Percentiles rank a stretch among this genome's conserved stretches.
These are phyloP conservation scores for Heliconius sara DNA, from an alignment of 2,888 invertebrate species.

Conservation along the genomic window DNA sequence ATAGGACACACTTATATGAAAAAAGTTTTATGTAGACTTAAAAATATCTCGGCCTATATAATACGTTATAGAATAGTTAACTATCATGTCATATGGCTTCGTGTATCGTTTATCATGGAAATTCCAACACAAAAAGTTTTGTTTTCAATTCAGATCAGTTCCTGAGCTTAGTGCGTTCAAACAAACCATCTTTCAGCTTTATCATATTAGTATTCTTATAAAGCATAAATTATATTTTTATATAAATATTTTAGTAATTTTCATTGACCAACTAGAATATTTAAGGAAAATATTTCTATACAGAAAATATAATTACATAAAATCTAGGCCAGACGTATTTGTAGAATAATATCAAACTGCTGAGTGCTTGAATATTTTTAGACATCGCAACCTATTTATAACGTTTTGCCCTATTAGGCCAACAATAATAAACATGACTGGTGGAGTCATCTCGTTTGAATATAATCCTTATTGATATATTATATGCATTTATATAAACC, in stretches of 20 bases:
- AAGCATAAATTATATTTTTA: too few relatives aligned
- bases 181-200: too few relatives aligned
- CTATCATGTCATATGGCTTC: background rate
- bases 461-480: background rate
- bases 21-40: conserved; percentile 15
- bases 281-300: background rate
- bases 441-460: background rate
- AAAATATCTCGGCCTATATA: background rate
- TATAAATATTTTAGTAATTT: too few relatives aligned
- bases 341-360: conserved; percentile 9
- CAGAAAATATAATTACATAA: background rate
- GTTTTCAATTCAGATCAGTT: too few relatives aligned
- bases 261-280: background rate
- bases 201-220: too few relatives aligned
- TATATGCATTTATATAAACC: background rate
- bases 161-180: too few relatives aligned
- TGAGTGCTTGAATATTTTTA: conserved; percentile 8
- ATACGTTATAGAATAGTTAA: background rate
- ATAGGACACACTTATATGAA: conserved; percentile 15
- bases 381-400: conserved; percentile 5
- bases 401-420: conserved; percentile 1
- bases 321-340: background rate
- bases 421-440: background rate
- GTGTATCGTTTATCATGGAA: background rate
- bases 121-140: too few relatives aligned